Evolutionary conservation across 2,888 invertebrate species (phyloP), one percentile per base, ranked within the genome.

Genomic region (Drosophila crucigera): DNA sequence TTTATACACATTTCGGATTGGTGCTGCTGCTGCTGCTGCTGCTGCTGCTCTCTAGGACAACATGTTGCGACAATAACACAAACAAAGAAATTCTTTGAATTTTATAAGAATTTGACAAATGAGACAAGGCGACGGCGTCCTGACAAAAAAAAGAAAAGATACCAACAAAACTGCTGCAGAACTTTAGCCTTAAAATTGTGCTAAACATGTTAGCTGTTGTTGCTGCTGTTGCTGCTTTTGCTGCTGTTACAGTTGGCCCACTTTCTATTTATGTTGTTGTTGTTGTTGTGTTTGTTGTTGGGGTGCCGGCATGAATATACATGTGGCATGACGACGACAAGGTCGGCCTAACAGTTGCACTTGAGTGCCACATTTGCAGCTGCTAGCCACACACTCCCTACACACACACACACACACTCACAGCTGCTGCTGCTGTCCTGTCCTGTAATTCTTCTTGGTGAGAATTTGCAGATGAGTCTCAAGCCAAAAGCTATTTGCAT

Each of bases 101-200:
- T 89, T 90, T 89, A 79, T 89, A 75, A 61, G 90, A 73, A 89
- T 86, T 80, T 89, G 86, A 87, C 87, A 90, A 87, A 84, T 88
- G 84, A 84, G 88, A 73, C 66, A 68, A 47, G 59, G 52, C 35
- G 50, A 62, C 28, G 54, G 66, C 30, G 37, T 66, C 62, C 70
- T 82, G 80, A 80, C 82, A 68, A 37, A 43, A 55, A 60, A 65
- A 74, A 70, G 68, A 70, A 74, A 22, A 31, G 4, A 22, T 11
- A 19, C 1, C 11, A 19, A 19, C 16, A n/a, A 30, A 58, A 41
- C 6, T 16, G 28, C 10, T 71, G 82, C 80, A 74, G 30, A 63
- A 70, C 61, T 63, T 78, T 67, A 73, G 74, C 74, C 67, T 81
- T 86, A 81, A 89, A 86, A 90, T 89, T 86, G 84, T 75, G 90